Base-by-base conservation (phyloP, 2,113 vertebrate genomes). In the Paramisgurnus dabryanus region DNA sequence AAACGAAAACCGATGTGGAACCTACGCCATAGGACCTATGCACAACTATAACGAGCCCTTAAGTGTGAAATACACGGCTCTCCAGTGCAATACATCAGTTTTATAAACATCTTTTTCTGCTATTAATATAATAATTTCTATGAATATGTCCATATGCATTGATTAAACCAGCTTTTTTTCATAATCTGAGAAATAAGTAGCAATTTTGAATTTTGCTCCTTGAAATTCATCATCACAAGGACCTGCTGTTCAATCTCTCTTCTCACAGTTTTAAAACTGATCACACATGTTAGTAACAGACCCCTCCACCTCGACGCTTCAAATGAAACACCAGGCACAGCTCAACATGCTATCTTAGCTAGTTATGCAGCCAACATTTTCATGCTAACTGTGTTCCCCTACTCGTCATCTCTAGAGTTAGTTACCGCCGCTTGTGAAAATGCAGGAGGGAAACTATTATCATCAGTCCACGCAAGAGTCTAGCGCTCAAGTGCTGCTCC, bases 391-490 rank as follows among this genome's bases (percentile, higher is more conserved):
- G 87, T 45, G 64, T 93, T 92, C 91, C 86, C 87, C 85, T 76
- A 80, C 91, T 85, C 63, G 50, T 85, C 61, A 41, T 64, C 74
- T 57, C 55, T 74, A 27, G 43, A 67, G 67, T 78, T 45, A 69
- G 64, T 53, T 65, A 73, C 75, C 45, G 39, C 34, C 84, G 72
- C 86, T 61, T 86, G 85, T 86, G 80, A 91, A 90, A 94, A 92
- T 82, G 83, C 93, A 93, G 92, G 93, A 92, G 92, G 89, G 93
- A 93, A 90, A 84, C 95, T 91, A 93, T 94, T 92, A 91, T 93
- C 92, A 92, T 85, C 89, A 89, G 88, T 88, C 75, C 89, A 88
- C 91, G 91, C 91, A 92, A 94, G 90, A 91, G 91, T 91, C 91
- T 87, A 83, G 90, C 92, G 93, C 82, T 82, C 5, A 85, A 85